Evolutionary conservation across 1,140 invertebrate species (phyloP), one percentile per base, ranked within the genome.

Genomic region (Achatina immaculata): DNA sequence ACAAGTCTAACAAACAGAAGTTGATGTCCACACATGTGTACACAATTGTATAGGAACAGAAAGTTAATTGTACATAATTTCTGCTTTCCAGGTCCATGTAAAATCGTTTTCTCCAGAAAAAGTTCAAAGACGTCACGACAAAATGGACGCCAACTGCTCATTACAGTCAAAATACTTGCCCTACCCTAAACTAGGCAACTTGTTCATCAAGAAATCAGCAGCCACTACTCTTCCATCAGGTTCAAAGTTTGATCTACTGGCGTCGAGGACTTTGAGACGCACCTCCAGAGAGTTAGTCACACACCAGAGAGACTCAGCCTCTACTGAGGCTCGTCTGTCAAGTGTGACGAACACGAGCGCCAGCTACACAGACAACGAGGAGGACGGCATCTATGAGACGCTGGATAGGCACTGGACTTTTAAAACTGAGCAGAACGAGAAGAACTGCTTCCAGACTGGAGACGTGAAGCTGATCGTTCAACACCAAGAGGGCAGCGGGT

Each of bases 321-420:
- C 58, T 62, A 62, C 28, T 16, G 58, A 62, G n/a, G 58, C 58
- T 2, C 58, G 58, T 16, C n/a, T 62, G 11, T 62, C 58, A 4
- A 62, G n/a, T 31, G 3, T 31, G 6, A 62, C 58, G 31, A 28
- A 62, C 21, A 28, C n/a, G 9, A 28, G 58, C 19, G 28, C n/a
- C 28, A 62, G 58, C 58, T 31, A 28, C 31, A 9, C 31, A 7
- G 58, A 16, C n/a, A 62, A 21, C 3, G 71, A 73, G 4, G 71
- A 73, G 1, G 71, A 73, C 7, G 71, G 71, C 3, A 48, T 73
- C 28, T 73, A 73, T 21, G 71, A 73, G 36, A 73, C 71, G 11
- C 71, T 73, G 28, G 71, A 73, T 31, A 73, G 71, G 48, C 42
- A 73, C 43, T 73, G 71, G 71, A 51, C 42, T 21, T 31, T 45